These are phyloP conservation scores for Papilio elwesi DNA, from an alignment of 2,888 invertebrate species.

Conservation along the genomic window DNA sequence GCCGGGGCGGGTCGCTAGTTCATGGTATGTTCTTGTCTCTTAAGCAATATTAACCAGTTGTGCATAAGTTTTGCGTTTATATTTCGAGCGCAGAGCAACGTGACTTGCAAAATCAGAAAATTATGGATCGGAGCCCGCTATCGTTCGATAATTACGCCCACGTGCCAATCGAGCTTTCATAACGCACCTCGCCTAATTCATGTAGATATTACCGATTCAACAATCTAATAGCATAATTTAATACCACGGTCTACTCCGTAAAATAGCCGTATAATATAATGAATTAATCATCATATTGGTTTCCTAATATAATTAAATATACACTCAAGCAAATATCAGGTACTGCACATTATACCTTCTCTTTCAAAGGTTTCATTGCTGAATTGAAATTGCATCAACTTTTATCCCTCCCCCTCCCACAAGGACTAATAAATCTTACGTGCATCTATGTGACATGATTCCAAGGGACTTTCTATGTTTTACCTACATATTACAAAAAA, in stretches of 20 bases:
- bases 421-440: too few relatives aligned
- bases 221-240: constrained; percentile 22
- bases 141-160: constrained; percentile 30
- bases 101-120: constrained; percentile 31
- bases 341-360: neutral
- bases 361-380: neutral
- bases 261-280: neutral
- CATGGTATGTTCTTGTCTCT: neutral
- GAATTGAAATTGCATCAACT: too few relatives aligned
- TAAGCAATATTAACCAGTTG: neutral
- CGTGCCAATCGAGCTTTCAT: constrained; percentile 27
- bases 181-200: constrained; percentile 25
- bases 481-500: too few relatives aligned
- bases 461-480: too few relatives aligned
- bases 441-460: too few relatives aligned
- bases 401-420: too few relatives aligned
- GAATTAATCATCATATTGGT: neutral
- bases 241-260: neutral
- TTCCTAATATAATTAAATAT: neutral
- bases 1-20: neutral
- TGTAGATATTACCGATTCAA: constrained; percentile 21
- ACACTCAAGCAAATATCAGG: neutral
- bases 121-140: constrained; percentile 26
- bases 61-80: neutral
- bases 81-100: constrained; percentile 5